Percentiles rank a stretch among this genome's conserved stretches.
Conservation (phyloP, 1,140 invertebrate genomes). For the Drosophila pseudoananassae region DNA sequence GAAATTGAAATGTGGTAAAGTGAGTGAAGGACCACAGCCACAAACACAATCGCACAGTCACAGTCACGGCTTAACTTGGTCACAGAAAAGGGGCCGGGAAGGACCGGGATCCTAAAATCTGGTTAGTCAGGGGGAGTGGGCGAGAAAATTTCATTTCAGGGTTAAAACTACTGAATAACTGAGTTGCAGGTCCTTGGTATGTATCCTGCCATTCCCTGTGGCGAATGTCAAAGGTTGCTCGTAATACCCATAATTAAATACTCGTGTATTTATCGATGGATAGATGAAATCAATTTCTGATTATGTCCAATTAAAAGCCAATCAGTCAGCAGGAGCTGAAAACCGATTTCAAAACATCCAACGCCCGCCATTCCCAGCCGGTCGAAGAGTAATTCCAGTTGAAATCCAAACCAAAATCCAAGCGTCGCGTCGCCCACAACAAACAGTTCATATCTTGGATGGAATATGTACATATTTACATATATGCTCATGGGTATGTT, state of each 20-base stretch:
- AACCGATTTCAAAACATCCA: constrained; percentile 50
- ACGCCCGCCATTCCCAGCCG: constrained; percentile 5
- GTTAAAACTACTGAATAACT: constrained; percentile 15
- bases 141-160: constrained; percentile 14
- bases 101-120: background rate
- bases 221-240: constrained; percentile 28
- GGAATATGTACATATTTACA: constrained; percentile 27
- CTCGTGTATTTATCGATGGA: constrained; percentile 4
- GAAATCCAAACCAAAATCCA: constrained; percentile 17
- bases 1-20: constrained; percentile 74
- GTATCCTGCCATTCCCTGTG: background rate
- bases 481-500: constrained; percentile 7
- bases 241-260: constrained; percentile 18
- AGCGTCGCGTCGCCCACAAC: constrained; percentile 47
- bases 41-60: constrained; percentile 15
- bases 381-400: background rate
- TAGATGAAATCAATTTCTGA: constrained; percentile 33
- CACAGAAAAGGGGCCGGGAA: background rate
- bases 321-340: constrained; percentile 58
- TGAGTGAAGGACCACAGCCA: constrained; percentile 39
- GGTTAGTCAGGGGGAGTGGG: background rate
- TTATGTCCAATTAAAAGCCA: constrained; percentile 73
- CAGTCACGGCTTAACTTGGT: constrained; percentile 19
- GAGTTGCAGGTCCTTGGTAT: constrained; percentile 8
- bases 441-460: constrained; percentile 60